Base-by-base conservation (phyloP, 2,797 vertebrate species). In the Amphiprion clarkii region DNA sequence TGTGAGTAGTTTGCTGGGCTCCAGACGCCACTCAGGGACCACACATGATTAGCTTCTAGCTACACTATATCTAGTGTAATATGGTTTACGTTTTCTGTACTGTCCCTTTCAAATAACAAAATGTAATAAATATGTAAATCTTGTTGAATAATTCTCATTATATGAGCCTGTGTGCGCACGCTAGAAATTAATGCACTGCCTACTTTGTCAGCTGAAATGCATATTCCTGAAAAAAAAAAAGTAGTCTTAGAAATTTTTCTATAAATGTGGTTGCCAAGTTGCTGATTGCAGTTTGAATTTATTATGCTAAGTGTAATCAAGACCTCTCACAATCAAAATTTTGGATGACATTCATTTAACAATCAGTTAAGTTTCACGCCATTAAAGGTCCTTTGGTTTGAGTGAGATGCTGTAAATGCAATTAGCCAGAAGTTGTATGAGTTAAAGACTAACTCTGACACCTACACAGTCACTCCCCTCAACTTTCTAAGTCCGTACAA, bases 261-360 rank as follows among this genome's bases (percentile, higher is more conserved):
- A 11, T 42, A 11, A 36, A 66, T 71, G 29, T 46, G n/a, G 13
- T 42, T 61, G 71, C 44, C 51, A 76, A 61, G 68, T 68, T 64
- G 39, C 36, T 84, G 74, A 81, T 84, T 85, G 59, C 52, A 36
- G 40, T 67, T 70, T 77, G 52, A 51, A 6, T 78, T 74, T 79
- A 29, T 64, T 71, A 56, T 68, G 64, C 58, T 54, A 39, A 81
- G 59, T 71, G 56, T 58, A 76, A 78, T 86, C 75, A 77, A 81
- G 65, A 76, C 42, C 40, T 67, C 62, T 48, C 55, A 54, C 60
- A 88, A 79, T 84, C 72, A 78, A 42, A 54, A 46, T 25, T 60
- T 73, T n/a, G 19, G 57, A 84, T 67, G 49, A 31, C 74, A 42
- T 66, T 78, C 64, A 54, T 66, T 27, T 61, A 81, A 69, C 53